Evolutionary conservation across 2,888 invertebrate species (phyloP).

Genomic region (Drosophila engyochracea): DNA sequence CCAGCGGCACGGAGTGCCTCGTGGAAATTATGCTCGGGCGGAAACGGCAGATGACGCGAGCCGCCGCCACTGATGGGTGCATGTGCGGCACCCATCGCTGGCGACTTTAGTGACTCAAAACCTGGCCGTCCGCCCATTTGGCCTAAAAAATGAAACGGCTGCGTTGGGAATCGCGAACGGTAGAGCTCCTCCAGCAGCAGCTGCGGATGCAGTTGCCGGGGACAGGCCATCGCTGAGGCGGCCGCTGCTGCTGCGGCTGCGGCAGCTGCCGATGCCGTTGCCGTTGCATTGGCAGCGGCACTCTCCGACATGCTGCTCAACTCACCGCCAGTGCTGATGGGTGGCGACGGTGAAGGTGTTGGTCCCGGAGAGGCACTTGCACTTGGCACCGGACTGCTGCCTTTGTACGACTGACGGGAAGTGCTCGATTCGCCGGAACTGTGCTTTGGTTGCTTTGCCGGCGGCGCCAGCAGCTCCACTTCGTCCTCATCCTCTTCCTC

Average conservation of each 20-base stretch:
- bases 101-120: conserved; percentile 86
- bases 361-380: conserved; percentile 81
- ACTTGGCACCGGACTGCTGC: conserved; percentile 83
- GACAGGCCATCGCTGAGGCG: conserved; percentile 88
- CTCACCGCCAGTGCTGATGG: conserved; percentile 75
- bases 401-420: conserved; percentile 74
- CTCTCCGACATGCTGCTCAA: conserved; percentile 74
- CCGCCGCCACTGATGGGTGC: conserved; percentile 45
- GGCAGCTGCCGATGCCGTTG: conserved; percentile 86
- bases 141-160: conserved; percentile 92
- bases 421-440: conserved; percentile 60
- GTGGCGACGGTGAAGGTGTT: conserved; percentile 85
- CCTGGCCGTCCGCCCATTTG: conserved; percentile 89
- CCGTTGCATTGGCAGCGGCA: conserved; percentile 75
- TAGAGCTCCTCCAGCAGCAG: conserved; percentile 92
- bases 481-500: conserved; percentile 27
- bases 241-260: conserved; percentile 39
- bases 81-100: conserved; percentile 33
- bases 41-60: conserved; percentile 85
- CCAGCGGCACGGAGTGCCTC: conserved; percentile 88
- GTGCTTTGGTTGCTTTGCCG: conserved; percentile 49
- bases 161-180: conserved; percentile 85
- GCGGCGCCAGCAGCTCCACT: conserved; percentile 38
- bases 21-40: conserved; percentile 89
- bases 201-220: conserved; percentile 87